phyloP scores from a whole-genome alignment of 2,113 vertebrate genomes.

The Phaethornis superciliosus region DNA sequence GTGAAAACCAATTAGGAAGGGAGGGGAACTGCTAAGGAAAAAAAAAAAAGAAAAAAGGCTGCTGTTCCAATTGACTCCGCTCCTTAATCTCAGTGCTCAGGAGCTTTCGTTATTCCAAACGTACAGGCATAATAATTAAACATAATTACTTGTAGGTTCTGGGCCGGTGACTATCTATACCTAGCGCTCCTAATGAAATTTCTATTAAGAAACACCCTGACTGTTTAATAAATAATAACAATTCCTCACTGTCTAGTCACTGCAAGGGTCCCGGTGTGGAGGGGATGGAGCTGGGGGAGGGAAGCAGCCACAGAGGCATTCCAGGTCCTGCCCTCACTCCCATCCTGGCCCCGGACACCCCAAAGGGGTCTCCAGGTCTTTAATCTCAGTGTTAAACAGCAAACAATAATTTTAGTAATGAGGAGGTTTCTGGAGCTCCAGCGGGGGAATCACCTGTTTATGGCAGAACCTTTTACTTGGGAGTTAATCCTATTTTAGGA shows the following conservation, averaged over 20 bases:
- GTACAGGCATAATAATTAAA: constrained; percentile 60
- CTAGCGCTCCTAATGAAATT: constrained; percentile 53
- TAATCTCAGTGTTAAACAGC: not conserved
- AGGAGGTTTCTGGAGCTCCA: not conserved
- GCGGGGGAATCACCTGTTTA: constrained; percentile 23
- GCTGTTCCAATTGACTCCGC: constrained; percentile 1
- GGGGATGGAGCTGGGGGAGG: not conserved
- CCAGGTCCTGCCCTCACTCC: accelerated
- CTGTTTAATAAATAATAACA: constrained; percentile 44
- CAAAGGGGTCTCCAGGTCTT: not conserved
- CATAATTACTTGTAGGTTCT: constrained; percentile 71
- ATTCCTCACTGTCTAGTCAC: not conserved
- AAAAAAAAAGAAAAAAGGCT: not conserved
- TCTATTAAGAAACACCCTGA: constrained; percentile 5
- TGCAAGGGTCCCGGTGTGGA: not conserved
- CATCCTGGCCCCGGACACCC: no score
- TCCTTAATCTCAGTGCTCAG: constrained; percentile 52
- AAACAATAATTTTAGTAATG: not conserved
- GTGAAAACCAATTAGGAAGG: not conserved
- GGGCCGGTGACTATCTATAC: constrained; percentile 64
- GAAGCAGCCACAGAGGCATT: not conserved
- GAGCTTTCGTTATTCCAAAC: constrained; percentile 66
- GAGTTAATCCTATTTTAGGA: constrained; percentile 56
- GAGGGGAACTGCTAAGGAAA: constrained; percentile 10
- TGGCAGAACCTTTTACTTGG: constrained; percentile 28